Percentiles rank a stretch among this genome's conserved stretches.
phyloP scores from a whole-genome alignment of 1,140 invertebrate species.

The Ceratosolen fusciceps region DNA sequence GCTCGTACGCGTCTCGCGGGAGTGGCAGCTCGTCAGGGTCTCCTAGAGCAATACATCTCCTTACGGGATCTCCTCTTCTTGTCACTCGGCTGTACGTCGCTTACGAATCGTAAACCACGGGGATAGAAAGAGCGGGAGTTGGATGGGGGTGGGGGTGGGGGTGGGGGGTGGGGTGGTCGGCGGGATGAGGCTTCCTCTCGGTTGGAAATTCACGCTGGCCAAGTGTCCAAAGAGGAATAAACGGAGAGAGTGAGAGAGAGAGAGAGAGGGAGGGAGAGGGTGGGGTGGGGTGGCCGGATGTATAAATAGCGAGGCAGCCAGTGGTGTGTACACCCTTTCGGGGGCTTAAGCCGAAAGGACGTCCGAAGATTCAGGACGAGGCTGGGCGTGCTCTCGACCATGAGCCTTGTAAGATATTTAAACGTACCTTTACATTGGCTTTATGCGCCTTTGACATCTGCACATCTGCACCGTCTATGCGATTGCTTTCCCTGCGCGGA shows the following conservation, averaged over 20 bases:
- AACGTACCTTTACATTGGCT: no score
- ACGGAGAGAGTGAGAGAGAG: not conserved
- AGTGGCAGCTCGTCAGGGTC: constrained; percentile 17
- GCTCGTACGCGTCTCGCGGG: constrained; percentile 38
- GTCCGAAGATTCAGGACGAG: not conserved
- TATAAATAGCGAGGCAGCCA: no score
- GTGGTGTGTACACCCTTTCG: not conserved
- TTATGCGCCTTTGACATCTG: no score
- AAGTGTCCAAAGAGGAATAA: constrained; percentile 10
- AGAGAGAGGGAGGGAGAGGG: not conserved
- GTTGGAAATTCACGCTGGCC: constrained; percentile 30
- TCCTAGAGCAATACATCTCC: not conserved
- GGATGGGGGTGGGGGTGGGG: no score
- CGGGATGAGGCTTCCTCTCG: constrained; percentile 22
- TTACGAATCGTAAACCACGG: constrained; percentile 31
- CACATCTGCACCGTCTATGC: no score
- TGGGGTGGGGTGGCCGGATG: no score
- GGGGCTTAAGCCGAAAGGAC: not conserved
- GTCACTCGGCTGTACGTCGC: not conserved
- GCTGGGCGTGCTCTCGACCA: no score
- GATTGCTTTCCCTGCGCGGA: no score
- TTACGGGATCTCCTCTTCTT: no score
- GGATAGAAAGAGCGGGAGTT: no score
- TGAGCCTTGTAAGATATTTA: no score
- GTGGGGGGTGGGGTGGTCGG: no score